Evolutionary conservation across 2,888 invertebrate genomes (phyloP), one percentile per base, ranked within the genome.

Genomic region (Camponotus fellah): DNA sequence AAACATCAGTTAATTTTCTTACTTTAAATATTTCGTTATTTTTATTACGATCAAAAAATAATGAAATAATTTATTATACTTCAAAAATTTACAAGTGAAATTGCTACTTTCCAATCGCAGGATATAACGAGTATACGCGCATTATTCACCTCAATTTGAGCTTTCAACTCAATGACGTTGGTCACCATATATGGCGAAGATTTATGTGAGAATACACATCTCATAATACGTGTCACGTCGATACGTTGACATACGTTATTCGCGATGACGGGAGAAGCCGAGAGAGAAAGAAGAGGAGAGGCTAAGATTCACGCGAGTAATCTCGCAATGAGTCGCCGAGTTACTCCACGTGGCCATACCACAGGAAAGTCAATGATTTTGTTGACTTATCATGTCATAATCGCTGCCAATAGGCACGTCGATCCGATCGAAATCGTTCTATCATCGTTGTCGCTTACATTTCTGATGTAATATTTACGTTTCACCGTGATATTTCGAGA

Each of bases 331-430:
- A 91, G 72, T 91, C 91, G 91, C 69, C 86, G 62, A 68, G 86
- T 82, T 72, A 84, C 58, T 81, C 75, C 74, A 79, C 87, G 89
- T 75, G 74, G 77, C 40, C 34, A 65, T 65, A 74, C 2, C 84
- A 88, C 82, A 87, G 87, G 87, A 85, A 87, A 91, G 88, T 92
- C 88, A 88, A 90, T 91, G 91, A 88, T 89, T 92, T 90, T 91
- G 88, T 92, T 91, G 92, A 91, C 91, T 91, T 85, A 83, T 71
- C 82, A 82, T 32, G 60, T 46, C 81, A 76, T 74, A 77, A 86
- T 86, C 83, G 79, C 79, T 88, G 88, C 86, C 88, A 85, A 85
- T 79, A 80, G 86, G 21, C n/a, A 80, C 53, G 49, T 75, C 71
- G 58, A 69, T 81, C 43, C 43, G 62, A 71, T 79, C 34, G 26